Percentiles rank a stretch among this genome's conserved stretches.
Conservation (phyloP, 2,888 invertebrate genomes). For the Pelosia muscerda region DNA sequence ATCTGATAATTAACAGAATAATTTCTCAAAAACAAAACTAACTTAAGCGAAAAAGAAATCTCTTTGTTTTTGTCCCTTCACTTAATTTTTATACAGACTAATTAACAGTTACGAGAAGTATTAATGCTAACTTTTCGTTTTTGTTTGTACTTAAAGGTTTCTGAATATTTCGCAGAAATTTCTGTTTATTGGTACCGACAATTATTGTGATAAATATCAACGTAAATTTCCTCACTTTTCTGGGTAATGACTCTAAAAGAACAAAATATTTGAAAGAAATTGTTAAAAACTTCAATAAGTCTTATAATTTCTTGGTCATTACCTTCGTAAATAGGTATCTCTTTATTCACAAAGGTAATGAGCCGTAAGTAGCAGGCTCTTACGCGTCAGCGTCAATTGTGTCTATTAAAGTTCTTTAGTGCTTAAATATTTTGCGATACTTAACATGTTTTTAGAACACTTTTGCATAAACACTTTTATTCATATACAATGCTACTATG, state of each 20-base stretch:
- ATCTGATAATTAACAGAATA: conserved; percentile 20
- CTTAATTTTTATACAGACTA: conserved; percentile 42
- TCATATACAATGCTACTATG: too few relatives aligned
- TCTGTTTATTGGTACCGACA: conserved; percentile 25
- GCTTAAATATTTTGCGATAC: too few relatives aligned
- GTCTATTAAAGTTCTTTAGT: too few relatives aligned
- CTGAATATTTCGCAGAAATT: conserved; percentile 24
- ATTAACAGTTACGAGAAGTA: conserved; percentile 46
- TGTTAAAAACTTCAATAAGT: not conserved
- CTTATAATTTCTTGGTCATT: not conserved
- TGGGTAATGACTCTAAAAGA: not conserved
- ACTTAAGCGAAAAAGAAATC: conserved; percentile 23
- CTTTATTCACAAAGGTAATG: conserved; percentile 1
- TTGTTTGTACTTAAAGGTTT: conserved; percentile 29
- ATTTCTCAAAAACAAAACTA: conserved; percentile 26
- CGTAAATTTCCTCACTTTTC: not conserved
- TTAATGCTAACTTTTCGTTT: conserved; percentile 38
- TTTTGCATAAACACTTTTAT: too few relatives aligned
- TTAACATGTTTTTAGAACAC: too few relatives aligned
- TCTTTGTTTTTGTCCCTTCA: conserved; percentile 35
- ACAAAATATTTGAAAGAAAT: not conserved
- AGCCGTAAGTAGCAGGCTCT: not conserved
- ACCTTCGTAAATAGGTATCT: not conserved
- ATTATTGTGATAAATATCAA: conserved; percentile 8
- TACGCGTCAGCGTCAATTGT: too few relatives aligned